Base-by-base conservation (phyloP, 2,888 invertebrate species). In the Apamea crenata region DNA sequence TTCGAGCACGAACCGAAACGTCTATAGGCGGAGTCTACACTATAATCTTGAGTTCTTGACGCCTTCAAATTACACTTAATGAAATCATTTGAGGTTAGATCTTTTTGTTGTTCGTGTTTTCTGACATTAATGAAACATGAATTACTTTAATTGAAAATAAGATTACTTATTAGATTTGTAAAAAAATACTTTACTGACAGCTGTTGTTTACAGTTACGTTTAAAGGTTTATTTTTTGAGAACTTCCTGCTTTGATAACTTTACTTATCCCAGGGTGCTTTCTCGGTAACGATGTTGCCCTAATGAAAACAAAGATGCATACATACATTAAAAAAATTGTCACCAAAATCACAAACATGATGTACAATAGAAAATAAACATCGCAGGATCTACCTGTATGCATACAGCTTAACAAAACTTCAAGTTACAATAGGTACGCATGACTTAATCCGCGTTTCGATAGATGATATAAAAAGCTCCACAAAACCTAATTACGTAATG, bases 401-500 rank as follows among this genome's bases (percentile, higher is more conserved):
- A 85, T 74, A 61, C 78, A 74, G 82, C 88, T 77, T 90, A 77
- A 83, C 74, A 66, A 73, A 70, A 82, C 85, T 85, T 66, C 82
- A 80, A 77, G 61, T 83, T 85, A 81, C 75, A 78, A 78, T 79
- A 78, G 70, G 67, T 75, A 88, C 87, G 86, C 90, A 89, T 90
- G 89, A 92, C 92, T 93, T 93, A 92, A 91, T 92, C 90, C 87
- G 80, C 83, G 83, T 88, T 91, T 87, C 87, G 86, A 85, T 87
- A 88, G 83, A 87, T 87, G 87, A 81, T 88, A 91, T 89, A 91
- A 94, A 92, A 90, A 86, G 80, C 81, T 82, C 77, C 32, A 89
- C 91, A 91, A 93, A 92, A 91, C 90, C 86, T 90, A 88, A 89
- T 92, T 92, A 91, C 91, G 91, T 92, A 92, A 92, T 90, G 70